A percentile compares a stretch with the other conserved stretches of the same genome.
These are phyloP conservation scores for Drosophila infuscata DNA, from an alignment of 2,888 invertebrate species.

Conservation along the genomic window DNA sequence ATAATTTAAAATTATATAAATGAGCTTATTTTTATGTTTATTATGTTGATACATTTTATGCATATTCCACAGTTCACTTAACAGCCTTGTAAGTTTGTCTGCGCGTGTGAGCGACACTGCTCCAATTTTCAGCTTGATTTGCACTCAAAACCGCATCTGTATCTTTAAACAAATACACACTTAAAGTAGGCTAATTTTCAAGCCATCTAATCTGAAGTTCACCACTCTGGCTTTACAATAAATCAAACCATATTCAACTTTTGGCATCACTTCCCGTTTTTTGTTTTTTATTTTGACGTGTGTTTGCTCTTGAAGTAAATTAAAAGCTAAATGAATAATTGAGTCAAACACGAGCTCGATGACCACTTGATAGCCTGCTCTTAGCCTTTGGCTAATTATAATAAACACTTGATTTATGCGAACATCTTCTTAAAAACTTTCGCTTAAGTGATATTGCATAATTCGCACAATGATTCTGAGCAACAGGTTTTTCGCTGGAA, in stretches of 20 bases:
- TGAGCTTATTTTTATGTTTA: constrained; percentile 20
- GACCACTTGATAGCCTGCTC: constrained; percentile 35
- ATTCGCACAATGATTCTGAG: constrained; percentile 63
- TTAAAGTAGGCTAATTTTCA: constrained; percentile 68
- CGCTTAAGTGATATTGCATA: constrained; percentile 61
- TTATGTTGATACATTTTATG: constrained; percentile 44
- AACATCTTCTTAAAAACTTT: constrained; percentile 40
- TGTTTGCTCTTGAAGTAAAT: constrained; percentile 43
- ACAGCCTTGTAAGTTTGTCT: constrained; percentile 66
- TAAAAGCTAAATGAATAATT: constrained; percentile 53
- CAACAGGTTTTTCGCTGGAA: constrained; percentile 67
- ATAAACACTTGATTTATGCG: constrained; percentile 36
- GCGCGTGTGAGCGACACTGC: constrained; percentile 70
- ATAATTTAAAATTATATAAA: neutral
- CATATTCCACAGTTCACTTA: constrained; percentile 43
- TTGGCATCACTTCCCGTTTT: constrained; percentile 55
- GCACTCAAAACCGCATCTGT: constrained; percentile 43
- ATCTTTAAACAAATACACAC: constrained; percentile 9
- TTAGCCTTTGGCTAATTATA: constrained; percentile 18
- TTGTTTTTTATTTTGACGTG: constrained; percentile 18
- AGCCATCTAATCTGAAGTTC: constrained; percentile 24
- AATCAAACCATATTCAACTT: constrained; percentile 47
- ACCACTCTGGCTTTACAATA: constrained; percentile 32
- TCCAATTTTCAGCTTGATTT: constrained; percentile 67
- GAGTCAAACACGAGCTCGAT: constrained; percentile 39